These are phyloP conservation scores for Xenopus tropicalis DNA, from an alignment of 2,113 vertebrate species.

Conservation along the genomic window UCB_Xtro_10.0 CM004451.2:59710501-59711000, in stretches of 20 bases:
- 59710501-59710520: too few species aligned
- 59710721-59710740: slow-evolving; percentile 57
- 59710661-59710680: slow-evolving; percentile 85
- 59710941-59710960: too few species aligned
- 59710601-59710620: slow-evolving; percentile 72
- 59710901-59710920: neutral
- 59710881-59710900: neutral
- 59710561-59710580: slow-evolving; percentile 74
- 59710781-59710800: neutral
- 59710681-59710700: slow-evolving; percentile 80
- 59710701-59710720: slow-evolving; percentile 85
- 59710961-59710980: too few species aligned
- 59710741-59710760: slow-evolving; percentile 51
- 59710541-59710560: slow-evolving; percentile 12
- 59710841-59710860: neutral
- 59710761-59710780: neutral
- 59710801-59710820: neutral
- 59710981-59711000: too few species aligned
- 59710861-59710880: neutral
- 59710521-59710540: too few species aligned
- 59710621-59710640: slow-evolving; percentile 89
- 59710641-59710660: slow-evolving; percentile 88
- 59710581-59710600: slow-evolving; percentile 81
- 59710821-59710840: neutral
- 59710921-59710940: neutral